Conservation (phyloP, 2,797 vertebrate genomes). For the Acridotheres tristis region DNA sequence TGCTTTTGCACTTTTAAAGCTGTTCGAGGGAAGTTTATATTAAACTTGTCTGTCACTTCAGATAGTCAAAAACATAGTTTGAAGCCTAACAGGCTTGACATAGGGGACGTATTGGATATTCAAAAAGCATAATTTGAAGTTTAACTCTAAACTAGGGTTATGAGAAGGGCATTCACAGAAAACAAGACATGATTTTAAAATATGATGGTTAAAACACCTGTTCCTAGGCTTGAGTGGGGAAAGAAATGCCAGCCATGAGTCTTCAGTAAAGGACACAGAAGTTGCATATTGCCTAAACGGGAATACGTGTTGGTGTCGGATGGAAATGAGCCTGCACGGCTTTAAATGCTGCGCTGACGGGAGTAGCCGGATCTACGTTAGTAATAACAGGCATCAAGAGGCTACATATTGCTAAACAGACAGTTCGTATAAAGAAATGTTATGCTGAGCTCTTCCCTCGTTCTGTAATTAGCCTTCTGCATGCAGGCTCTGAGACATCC, state of each 20-base stretch:
- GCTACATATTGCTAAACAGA: slow-evolving; percentile 33
- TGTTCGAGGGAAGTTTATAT: neutral
- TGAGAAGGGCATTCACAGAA: neutral
- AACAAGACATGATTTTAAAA: neutral
- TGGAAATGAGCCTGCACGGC: neutral
- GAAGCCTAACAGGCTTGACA: neutral
- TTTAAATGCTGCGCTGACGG: neutral
- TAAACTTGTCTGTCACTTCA: neutral
- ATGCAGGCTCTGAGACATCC: neutral
- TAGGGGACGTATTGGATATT: neutral
- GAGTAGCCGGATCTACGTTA: neutral
- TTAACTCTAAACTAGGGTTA: neutral
- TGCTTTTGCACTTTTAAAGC: neutral
- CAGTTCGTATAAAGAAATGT: slow-evolving; percentile 40
- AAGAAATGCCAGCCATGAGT: neutral
- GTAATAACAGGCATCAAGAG: slow-evolving; percentile 20
- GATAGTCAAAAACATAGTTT: neutral
- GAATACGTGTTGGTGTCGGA: neutral
- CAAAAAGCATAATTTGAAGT: neutral
- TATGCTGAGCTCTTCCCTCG: slow-evolving; percentile 7
- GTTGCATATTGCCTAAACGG: neutral
- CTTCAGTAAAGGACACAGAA: neutral
- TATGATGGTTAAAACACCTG: neutral
- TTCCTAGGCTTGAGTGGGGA: neutral
- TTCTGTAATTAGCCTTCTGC: slow-evolving; percentile 25